These are phyloP conservation scores for Yponomeuta malinellus DNA, from an alignment of 2,888 invertebrate genomes.

Conservation along the genomic window DNA sequence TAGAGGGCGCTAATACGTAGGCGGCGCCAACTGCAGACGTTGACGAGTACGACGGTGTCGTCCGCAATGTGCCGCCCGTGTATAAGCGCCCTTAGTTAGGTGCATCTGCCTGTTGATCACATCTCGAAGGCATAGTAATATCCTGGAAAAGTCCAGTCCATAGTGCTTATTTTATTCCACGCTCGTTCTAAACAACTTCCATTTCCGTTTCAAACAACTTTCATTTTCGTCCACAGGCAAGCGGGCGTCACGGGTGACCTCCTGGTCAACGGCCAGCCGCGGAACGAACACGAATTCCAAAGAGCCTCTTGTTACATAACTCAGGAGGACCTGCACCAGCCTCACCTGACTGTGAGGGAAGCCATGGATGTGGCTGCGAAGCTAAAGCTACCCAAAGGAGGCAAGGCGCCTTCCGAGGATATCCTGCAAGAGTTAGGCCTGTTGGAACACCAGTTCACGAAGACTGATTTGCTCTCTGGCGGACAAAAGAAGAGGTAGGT, in stretches of 20 bases:
- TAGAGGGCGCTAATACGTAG: no score
- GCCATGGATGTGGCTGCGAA: conserved; percentile 86
- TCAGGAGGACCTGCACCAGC: conserved; percentile 84
- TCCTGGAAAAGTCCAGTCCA: no score
- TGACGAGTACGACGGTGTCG: no score
- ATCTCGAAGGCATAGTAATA: no score
- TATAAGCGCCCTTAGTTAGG: no score
- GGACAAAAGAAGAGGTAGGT: conserved; percentile 83
- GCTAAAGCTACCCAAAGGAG: conserved; percentile 79
- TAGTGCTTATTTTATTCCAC: neutral
- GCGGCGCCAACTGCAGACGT: no score
- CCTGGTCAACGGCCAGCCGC: conserved; percentile 78
- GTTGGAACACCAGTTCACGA: conserved; percentile 77
- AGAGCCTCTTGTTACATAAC: conserved; percentile 88
- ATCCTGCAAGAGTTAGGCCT: conserved; percentile 80
- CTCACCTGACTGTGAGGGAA: conserved; percentile 83
- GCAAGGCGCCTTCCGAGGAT: conserved; percentile 59
- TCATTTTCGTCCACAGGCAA: conserved; percentile 56
- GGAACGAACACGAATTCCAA: conserved; percentile 80
- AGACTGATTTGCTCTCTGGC: conserved; percentile 80
- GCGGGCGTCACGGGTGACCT: conserved; percentile 81
- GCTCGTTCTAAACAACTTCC: neutral
- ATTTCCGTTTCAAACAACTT: neutral
- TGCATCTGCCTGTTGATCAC: no score
- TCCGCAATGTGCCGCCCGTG: no score